Percentiles rank a stretch among this genome's conserved stretches.
phyloP scores from a whole-genome alignment of 2,797 vertebrate genomes.

The Macropodus opercularis region DNA sequence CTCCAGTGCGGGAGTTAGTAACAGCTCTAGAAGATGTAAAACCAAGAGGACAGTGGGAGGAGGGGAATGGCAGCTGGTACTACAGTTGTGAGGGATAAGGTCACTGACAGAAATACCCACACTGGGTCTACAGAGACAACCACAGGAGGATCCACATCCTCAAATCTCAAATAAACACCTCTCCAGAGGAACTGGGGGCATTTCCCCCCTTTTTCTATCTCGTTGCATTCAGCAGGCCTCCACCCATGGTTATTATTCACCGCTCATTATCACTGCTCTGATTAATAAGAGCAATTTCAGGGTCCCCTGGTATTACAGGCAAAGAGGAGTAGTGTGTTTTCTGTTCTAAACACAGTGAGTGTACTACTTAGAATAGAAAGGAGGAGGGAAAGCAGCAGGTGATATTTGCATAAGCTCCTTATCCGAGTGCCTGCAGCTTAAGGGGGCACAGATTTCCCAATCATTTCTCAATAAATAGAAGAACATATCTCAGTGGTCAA shows the following conservation, averaged over 20 bases:
- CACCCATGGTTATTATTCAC: slow-evolving; percentile 75
- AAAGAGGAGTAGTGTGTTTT: slow-evolving; percentile 66
- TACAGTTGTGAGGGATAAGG: slow-evolving; percentile 66
- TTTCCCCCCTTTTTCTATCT: slow-evolving; percentile 33
- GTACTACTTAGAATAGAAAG: slow-evolving; percentile 68
- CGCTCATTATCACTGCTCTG: slow-evolving; percentile 83
- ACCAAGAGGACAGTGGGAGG: slow-evolving; percentile 10
- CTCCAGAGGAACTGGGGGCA: slow-evolving; percentile 47
- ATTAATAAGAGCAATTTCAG: slow-evolving; percentile 84
- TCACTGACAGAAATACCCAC: slow-evolving; percentile 74
- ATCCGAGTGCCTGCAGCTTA: slow-evolving; percentile 53
- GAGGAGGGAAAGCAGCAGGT: slow-evolving; percentile 62
- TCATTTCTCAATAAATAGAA: slow-evolving; percentile 48
- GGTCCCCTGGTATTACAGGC: slow-evolving; percentile 75
- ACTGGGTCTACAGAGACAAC: slow-evolving; percentile 54
- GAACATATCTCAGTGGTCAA: slow-evolving; percentile 37
- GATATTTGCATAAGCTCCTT: slow-evolving; percentile 67
- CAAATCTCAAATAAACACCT: slow-evolving; percentile 76
- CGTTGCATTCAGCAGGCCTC: slow-evolving; percentile 70
- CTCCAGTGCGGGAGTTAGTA: slow-evolving; percentile 19
- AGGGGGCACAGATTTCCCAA: slow-evolving; percentile 40
- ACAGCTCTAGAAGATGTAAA: slow-evolving; percentile 29
- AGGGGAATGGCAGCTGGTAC: slow-evolving; percentile 56
- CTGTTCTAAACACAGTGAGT: slow-evolving; percentile 69
- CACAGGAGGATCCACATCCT: slow-evolving; percentile 72